phyloP scores from a whole-genome alignment of 92 coral and sea anemone genomes.

The Heliopora coerulea region DNA sequence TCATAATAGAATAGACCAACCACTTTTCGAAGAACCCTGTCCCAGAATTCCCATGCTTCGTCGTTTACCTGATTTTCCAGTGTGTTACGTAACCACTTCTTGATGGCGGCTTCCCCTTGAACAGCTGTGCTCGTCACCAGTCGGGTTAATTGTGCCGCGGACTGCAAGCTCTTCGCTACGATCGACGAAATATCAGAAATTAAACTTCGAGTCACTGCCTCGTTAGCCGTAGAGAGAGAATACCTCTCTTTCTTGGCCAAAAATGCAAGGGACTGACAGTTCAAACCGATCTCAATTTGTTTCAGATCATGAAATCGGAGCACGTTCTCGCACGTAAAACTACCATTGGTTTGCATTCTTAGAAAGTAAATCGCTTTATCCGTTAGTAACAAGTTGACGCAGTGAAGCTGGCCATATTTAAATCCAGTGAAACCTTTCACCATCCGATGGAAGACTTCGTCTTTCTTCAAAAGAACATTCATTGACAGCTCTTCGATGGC shows the following conservation, averaged over 20 bases:
- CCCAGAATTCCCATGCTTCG: too few species aligned
- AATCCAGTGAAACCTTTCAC: conserved; percentile 60
- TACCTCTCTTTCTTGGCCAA: conserved; percentile 50
- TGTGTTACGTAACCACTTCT: conserved; percentile 58
- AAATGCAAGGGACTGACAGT: conserved; percentile 66
- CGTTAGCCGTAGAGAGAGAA: conserved; percentile 61
- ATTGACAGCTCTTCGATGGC: conserved; percentile 63
- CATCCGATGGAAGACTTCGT: conserved; percentile 80
- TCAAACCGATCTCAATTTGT: conserved; percentile 59
- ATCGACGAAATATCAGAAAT: conserved; percentile 45
- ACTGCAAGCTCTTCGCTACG: conserved; percentile 55
- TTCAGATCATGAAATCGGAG: background rate
- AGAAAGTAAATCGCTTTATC: conserved; percentile 64
- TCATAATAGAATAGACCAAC: too few species aligned
- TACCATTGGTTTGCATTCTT: conserved; percentile 47
- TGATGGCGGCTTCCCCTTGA: conserved; percentile 62
- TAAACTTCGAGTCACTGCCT: conserved; percentile 65
- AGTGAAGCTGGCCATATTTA: conserved; percentile 56
- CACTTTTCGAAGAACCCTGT: too few species aligned
- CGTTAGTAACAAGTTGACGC: conserved; percentile 61
- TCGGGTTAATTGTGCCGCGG: conserved; percentile 53
- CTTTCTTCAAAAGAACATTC: conserved; percentile 63
- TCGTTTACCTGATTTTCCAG: conserved; percentile 57
- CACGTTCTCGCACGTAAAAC: background rate
- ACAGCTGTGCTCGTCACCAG: conserved; percentile 63